Percentiles rank a stretch among this genome's conserved stretches.
These are phyloP conservation scores for Bembecia ichneumoniformis DNA, from an alignment of 2,888 invertebrate species.

Conservation along the genomic window DNA sequence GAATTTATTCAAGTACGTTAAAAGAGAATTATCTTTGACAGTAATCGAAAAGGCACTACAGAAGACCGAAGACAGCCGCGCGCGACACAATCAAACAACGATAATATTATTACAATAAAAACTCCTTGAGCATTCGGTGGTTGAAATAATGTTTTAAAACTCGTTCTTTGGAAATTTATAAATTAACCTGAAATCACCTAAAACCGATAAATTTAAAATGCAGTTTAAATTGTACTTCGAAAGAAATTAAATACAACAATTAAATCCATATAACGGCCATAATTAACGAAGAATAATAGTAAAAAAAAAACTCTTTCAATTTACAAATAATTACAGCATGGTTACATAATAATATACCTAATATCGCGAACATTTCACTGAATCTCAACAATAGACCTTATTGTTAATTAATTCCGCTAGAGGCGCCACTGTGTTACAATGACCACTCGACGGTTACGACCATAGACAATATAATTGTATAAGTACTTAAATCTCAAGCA, in stretches of 20 bases:
- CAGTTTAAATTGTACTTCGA: constrained; percentile 23
- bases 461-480: no score
- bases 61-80: constrained; percentile 21
- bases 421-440: no score
- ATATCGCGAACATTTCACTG: neutral
- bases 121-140: constrained; percentile 34
- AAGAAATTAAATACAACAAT: constrained; percentile 22
- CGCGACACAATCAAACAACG: constrained; percentile 11
- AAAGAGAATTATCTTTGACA: constrained; percentile 1
- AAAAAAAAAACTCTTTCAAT: neutral
- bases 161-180: constrained; percentile 12
- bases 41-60: constrained; percentile 41
- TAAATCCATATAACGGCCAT: constrained; percentile 4
- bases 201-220: constrained; percentile 7
- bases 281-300: neutral
- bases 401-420: no score
- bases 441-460: no score
- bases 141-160: constrained; percentile 5
- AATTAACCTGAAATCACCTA: neutral
- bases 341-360: neutral
- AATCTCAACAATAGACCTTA: no score
- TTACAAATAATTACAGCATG: neutral
- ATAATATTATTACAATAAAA: constrained; percentile 18
- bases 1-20: no score
- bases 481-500: no score